Conservation (phyloP, 2,113 vertebrate species). For the Mormyrus iriodes region DNA sequence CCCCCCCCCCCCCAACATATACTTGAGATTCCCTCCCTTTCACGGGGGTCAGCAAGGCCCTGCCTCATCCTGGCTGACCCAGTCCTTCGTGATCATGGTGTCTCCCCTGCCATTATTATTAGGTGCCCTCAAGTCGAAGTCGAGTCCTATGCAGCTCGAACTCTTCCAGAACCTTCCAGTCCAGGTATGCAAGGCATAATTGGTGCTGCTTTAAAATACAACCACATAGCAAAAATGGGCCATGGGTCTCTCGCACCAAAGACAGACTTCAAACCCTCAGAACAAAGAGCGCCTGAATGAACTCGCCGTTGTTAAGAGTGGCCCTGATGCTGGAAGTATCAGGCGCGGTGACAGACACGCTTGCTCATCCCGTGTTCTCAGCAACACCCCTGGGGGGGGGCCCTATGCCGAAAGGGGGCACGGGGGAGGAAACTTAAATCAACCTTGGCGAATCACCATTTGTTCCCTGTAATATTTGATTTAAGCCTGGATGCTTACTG, state of each 20-base stretch:
- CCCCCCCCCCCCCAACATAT: not conserved
- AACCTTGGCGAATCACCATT: constrained; percentile 5
- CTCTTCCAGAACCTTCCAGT: not conserved
- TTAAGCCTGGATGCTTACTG: not conserved
- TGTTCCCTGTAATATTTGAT: constrained; percentile 6
- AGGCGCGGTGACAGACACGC: not conserved
- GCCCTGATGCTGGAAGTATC: not conserved
- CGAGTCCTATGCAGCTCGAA: not conserved
- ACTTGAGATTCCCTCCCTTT: not conserved
- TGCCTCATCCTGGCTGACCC: not conserved
- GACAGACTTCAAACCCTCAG: not conserved
- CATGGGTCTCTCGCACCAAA: not conserved
- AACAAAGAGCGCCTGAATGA: not conserved
- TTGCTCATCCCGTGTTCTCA: not conserved
- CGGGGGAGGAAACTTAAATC: not conserved
- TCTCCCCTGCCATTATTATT: not conserved
- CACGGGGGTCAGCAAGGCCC: not conserved
- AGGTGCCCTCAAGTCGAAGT: not conserved
- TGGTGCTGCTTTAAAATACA: not conserved
- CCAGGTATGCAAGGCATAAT: not conserved
- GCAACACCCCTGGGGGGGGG: not conserved
- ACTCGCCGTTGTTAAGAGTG: not conserved
- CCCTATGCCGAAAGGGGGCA: not conserved
- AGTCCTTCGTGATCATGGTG: not conserved
- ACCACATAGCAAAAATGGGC: not conserved